Evolutionary conservation across 2,797 vertebrate genomes (phyloP), one percentile per base, ranked within the genome.

Genomic region (Gymnodraco acuticeps): DNA sequence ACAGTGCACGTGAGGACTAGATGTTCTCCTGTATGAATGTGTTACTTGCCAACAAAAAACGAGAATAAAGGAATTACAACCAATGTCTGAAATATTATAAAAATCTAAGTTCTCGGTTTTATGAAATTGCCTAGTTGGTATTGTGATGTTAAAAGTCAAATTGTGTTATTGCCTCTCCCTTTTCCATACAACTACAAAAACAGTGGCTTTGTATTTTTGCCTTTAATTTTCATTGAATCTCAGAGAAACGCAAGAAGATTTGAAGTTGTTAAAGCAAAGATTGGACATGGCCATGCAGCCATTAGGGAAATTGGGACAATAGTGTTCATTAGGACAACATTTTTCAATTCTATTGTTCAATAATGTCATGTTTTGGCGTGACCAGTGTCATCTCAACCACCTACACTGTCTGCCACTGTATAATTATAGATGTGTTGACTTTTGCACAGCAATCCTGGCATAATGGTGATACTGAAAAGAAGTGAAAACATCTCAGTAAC

Each of bases 401-500:
- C 8, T 52, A 41, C 50, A 31, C 19, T 56, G n/a, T n/a, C n/a
- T n/a, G 41, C 53, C 17, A 8, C 50, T 43, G 56, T 7, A 15
- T 20, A 31, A 38, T n/a, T n/a, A n/a, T 17, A 47, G 33, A 17
- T 0, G 17, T 27, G n/a, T 23, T 12, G 16, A 15, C 0, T 43
- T 12, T 38, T 31, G 33, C 42, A 41, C 62, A 48, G 17, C 15
- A 9, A n/a, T 51, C 16, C 42, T 31, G 20, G 42, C 5, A 38
- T 43, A 11, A 11, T 1, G 23, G 19, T 53, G 5, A 48, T 9
- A 27, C 12, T 72, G 38, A 53, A 45, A 73, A 55, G 16, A 27
- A 55, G 48, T 45, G 13, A 42, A 64, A 38, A 52, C 7, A 42
- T 48, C 42, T 76, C 38, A 45, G 27, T 51, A 48, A 59, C 14